Base-by-base conservation (phyloP, 2,888 invertebrate genomes). In the Temnothorax ravouxi region DNA sequence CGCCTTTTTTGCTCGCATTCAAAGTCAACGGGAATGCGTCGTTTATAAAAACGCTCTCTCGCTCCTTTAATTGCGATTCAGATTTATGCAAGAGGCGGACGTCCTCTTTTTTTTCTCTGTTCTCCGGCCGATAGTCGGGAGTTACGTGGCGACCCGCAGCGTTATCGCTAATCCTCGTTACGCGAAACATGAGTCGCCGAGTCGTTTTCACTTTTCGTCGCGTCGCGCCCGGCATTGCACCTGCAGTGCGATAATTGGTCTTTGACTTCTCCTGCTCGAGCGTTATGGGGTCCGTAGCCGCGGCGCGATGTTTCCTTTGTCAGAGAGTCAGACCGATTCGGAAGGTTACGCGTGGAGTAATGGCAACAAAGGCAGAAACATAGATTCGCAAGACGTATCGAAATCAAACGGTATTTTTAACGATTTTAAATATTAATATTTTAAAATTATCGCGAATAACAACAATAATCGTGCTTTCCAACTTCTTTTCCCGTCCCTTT, bases 171-270 rank as follows among this genome's bases (percentile, higher is more conserved):
- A 80, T 86, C 34, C 83, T 86, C 61, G 34, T 77, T 86, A 83
- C 52, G 66, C 69, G 56, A 84, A 84, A 69, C 79, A 80, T 52
- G 56, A 25, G 34, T 13, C 69, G 38, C 69, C 82, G 34, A 54
- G 54, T 44, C 29, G 75, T 87, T 87, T 85, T 86, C 86, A 79
- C 86, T 88, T 90, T 84, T 84, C 86, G 75, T 84, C 62, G 47
- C 74, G 52, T 72, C 66, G 50, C 67, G 44, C 44, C 25, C 25
- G 64, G 13, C 54, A 67, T 44, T 75, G 79, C 71, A 84, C 79
- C 74, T 76, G 71, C 80, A 59, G 62, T 25, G 84, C 54, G 69
- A 84, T 86, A 88, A 86, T 88, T 88, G 88, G 86, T 75, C 71
- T 64, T 62, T 76, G 84, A 84, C 81, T 86, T 86, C 84, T 86